phyloP scores from a whole-genome alignment of 2,113 vertebrate species.

The Leucoraja erinaceus region DNA sequence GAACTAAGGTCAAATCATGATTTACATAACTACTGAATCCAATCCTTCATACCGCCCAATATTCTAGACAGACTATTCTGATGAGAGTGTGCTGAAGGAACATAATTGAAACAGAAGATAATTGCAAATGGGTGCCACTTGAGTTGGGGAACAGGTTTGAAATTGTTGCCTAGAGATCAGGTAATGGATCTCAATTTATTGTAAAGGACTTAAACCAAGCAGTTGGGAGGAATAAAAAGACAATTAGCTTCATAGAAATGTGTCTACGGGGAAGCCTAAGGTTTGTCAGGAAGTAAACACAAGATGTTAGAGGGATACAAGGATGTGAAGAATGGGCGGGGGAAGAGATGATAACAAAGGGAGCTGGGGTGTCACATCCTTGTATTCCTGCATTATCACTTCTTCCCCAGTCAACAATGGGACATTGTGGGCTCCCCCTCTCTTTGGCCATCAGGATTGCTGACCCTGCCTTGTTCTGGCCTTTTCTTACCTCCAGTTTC shows the following conservation, averaged over 20 bases:
- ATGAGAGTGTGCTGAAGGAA: not conserved
- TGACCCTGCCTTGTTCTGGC: too few species aligned
- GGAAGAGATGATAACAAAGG: too few species aligned
- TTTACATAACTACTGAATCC: not conserved
- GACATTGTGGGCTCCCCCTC: too few species aligned
- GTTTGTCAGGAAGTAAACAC: constrained; percentile 82
- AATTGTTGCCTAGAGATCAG: not conserved
- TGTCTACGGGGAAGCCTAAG: constrained; percentile 94
- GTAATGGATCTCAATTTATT: not conserved
- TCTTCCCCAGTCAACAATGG: too few species aligned
- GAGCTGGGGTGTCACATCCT: too few species aligned
- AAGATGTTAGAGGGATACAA: too few species aligned
- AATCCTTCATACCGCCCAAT: not conserved
- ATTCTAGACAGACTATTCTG: too few species aligned
- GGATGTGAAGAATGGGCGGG: too few species aligned
- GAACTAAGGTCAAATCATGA: not conserved
- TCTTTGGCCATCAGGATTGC: too few species aligned
- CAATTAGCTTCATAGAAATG: constrained; percentile 31
- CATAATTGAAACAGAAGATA: not conserved
- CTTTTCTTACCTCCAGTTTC: too few species aligned
- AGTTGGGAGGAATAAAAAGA: not conserved
- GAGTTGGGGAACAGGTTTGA: not conserved
- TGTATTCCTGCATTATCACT: too few species aligned
- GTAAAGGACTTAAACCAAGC: not conserved
- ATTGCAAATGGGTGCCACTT: not conserved